Evolutionary conservation across 2,797 vertebrate species (phyloP), one percentile per base, ranked within the genome.

Genomic region (Hydrolagus colliei): DNA sequence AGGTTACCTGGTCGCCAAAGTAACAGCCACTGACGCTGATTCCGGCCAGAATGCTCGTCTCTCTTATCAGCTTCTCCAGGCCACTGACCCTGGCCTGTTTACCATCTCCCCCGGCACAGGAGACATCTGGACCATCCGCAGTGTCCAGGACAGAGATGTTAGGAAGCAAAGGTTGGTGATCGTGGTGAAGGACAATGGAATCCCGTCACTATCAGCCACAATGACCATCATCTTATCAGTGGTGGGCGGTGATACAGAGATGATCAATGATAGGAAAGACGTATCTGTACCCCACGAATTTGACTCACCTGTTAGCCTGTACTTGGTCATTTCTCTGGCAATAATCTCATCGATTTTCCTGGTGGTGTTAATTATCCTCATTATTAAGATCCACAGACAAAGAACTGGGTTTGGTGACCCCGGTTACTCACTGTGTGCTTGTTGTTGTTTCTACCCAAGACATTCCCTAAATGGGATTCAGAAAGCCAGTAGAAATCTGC

Each of bases 21-120:
- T 92, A 20, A 92, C 91, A 35, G 92, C 91, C 59, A 88, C 91
- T 4, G 91, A 91, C 86, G 87, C 88, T 0, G 91, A 92, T 87
- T 91, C 91, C 0, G 90, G 91, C 32, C 90, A 91, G 86, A 92
- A 92, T 88, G 91, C 90, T 16, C 87, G 89, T 82, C 89, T 91
- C 67, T 88, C 87, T 52, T 91, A 90, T 87, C 90, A 90, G 80
- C 89, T 91, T 76, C 87, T 91, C 1, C 90, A 90, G 85, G 86
- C 89, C 84, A 89, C 88, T 12, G 89, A 90, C 65, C 87, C 73
- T 13, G 87, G 88, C 73, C 87, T 91, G 72, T 91, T 91, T 87
- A 90, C 89, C 87, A 86, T 91, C 86, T 88, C 90, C 82, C 89
- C 90, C 7, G 90, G 90, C 86, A 91, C 89, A 22, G 90, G 90